Conservation (phyloP, 1,140 invertebrate genomes). For the Teleogryllus occipitalis region DNA sequence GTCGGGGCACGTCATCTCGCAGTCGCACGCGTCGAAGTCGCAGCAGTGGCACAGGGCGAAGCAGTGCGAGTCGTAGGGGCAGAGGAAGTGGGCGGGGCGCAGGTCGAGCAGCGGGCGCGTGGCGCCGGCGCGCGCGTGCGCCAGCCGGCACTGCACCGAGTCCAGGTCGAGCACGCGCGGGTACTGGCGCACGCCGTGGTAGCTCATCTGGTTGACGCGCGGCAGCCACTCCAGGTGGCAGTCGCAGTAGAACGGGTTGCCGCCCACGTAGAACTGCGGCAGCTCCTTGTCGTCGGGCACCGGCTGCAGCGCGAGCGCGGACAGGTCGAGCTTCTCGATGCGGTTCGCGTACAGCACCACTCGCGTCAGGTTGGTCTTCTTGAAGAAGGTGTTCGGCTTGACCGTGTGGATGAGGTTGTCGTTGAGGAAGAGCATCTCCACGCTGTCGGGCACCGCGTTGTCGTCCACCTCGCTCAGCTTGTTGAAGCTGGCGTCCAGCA, state of each 20-base stretch:
- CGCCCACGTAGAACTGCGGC: slow-evolving; percentile 68
- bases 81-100: slow-evolving; percentile 51
- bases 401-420: slow-evolving; percentile 64
- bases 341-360: slow-evolving; percentile 69
- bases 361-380: slow-evolving; percentile 56
- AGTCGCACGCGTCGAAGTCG: slow-evolving; percentile 51
- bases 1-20: slow-evolving; percentile 46
- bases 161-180: slow-evolving; percentile 39
- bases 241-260: slow-evolving; percentile 74
- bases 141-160: slow-evolving; percentile 33
- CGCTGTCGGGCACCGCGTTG: slow-evolving; percentile 58
- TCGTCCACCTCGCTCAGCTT: slow-evolving; percentile 56
- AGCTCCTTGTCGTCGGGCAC: slow-evolving; percentile 54
- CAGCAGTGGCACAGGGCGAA: slow-evolving; percentile 53
- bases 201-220: slow-evolving; percentile 58
- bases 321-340: slow-evolving; percentile 60
- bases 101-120: slow-evolving; percentile 58
- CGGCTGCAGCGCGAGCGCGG: slow-evolving; percentile 56
- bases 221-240: slow-evolving; percentile 81
- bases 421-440: slow-evolving; percentile 66
- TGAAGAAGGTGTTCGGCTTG: slow-evolving; percentile 61
- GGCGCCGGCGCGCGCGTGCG: slow-evolving; percentile 28
- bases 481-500: slow-evolving; percentile 68
- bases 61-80: slow-evolving; percentile 49
- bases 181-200: slow-evolving; percentile 42